Percentiles rank a stretch among this genome's conserved stretches.
Evolutionary conservation across 2,888 invertebrate genomes (phyloP).

Genomic region (Timandra comae): DNA sequence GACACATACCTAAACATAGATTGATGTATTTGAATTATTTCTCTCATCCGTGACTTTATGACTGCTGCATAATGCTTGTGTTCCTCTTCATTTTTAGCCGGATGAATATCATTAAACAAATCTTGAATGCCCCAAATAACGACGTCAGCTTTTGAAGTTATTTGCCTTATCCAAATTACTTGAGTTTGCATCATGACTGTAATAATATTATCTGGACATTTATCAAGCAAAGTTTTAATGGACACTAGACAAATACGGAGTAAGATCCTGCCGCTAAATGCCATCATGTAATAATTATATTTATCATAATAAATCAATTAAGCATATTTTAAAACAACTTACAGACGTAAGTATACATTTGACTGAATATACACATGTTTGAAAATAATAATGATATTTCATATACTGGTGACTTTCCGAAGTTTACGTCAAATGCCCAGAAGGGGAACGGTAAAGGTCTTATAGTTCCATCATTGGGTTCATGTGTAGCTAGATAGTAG

Average conservation of each 20-base stretch:
- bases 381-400: constrained; percentile 38
- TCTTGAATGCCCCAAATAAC: constrained; percentile 48
- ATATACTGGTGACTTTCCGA: constrained; percentile 36
- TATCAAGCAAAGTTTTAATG: no score
- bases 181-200: constrained; percentile 51
- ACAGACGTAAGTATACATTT: constrained; percentile 40
- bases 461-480: constrained; percentile 21
- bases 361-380: constrained; percentile 25
- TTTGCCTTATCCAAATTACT: constrained; percentile 52
- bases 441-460: constrained; percentile 45
- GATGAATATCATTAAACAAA: constrained; percentile 36
- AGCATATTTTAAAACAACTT: no score
- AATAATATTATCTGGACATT: no score
- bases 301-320: no score
- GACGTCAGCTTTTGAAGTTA: constrained; percentile 47
- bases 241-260: no score
- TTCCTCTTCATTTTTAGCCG: constrained; percentile 27
- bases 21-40: constrained; percentile 40
- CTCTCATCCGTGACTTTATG: constrained; percentile 36
- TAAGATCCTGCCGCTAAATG: no score
- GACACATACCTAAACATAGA: constrained; percentile 40
- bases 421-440: constrained; percentile 38
- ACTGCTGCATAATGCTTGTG: constrained; percentile 23
- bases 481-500: constrained; percentile 25
- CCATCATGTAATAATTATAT: no score